Evolutionary conservation across 2,888 invertebrate genomes (phyloP).

Genomic region (Drosophila mayaguana): DNA sequence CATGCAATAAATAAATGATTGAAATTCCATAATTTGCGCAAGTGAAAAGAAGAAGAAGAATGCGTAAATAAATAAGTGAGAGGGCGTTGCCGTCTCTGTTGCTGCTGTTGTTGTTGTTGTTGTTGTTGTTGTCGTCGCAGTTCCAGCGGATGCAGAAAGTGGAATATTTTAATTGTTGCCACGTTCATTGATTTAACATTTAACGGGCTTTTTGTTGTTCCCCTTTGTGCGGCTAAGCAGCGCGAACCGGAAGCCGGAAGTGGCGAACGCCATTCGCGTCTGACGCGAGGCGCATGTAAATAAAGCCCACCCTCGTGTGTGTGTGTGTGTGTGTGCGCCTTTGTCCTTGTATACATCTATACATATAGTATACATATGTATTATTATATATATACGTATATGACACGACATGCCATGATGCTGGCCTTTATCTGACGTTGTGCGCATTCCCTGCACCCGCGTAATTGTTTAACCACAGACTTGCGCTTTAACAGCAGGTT

Average conservation of each 20-base stretch:
- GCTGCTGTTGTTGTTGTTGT: background rate
- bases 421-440: constrained; percentile 30
- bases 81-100: constrained; percentile 22
- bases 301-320: constrained; percentile 13
- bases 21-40: constrained; percentile 69
- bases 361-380: constrained; percentile 13
- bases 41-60: constrained; percentile 18
- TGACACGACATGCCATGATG: constrained; percentile 20
- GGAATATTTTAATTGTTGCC: constrained; percentile 78
- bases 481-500: constrained; percentile 66
- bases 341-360: constrained; percentile 15
- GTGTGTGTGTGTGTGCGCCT: constrained; percentile 4
- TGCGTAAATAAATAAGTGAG: background rate
- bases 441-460: constrained; percentile 31
- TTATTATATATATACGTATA: constrained; percentile 27
- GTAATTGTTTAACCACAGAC: constrained; percentile 77
- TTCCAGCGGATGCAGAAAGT: constrained; percentile 61
- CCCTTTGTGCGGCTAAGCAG: constrained; percentile 53
- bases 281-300: constrained; percentile 33
- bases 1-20: constrained; percentile 78
- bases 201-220: constrained; percentile 21
- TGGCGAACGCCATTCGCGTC: constrained; percentile 76
- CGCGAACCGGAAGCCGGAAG: constrained; percentile 73
- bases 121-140: constrained; percentile 19
- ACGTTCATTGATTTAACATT: constrained; percentile 65